A percentile compares a stretch with the other conserved stretches of the same genome.
Evolutionary conservation across 2,888 invertebrate species (phyloP).

Genomic region (Sinopyrophorus schimmeli): DNA sequence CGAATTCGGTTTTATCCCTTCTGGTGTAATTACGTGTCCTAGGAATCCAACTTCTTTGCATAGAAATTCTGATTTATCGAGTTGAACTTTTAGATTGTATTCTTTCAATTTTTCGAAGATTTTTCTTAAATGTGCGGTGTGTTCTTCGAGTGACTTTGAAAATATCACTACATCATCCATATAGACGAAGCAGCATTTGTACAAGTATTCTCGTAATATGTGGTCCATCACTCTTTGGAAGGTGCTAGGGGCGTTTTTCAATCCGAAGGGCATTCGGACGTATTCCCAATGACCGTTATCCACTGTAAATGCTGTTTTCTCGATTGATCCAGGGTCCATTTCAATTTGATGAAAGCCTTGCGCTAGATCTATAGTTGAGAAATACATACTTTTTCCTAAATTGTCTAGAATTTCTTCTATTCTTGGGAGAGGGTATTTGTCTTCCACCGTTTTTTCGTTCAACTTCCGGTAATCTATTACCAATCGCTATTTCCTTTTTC

Average conservation of each 20-base stretch:
- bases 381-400: conserved; percentile 40
- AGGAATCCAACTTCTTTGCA: conserved; percentile 46
- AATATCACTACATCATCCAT: conserved; percentile 46
- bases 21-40: conserved; percentile 46
- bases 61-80: conserved; percentile 41
- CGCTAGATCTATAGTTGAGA: conserved; percentile 38
- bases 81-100: conserved; percentile 38
- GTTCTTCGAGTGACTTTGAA: conserved; percentile 39
- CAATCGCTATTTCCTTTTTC: conserved; percentile 43
- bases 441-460: conserved; percentile 42
- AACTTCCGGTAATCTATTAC: conserved; percentile 42
- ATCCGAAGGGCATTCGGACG: conserved; percentile 40
- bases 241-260: conserved; percentile 38
- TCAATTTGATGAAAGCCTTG: conserved; percentile 40
- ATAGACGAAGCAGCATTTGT: conserved; percentile 38
- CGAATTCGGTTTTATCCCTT: conserved; percentile 47
- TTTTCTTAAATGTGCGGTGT: conserved; percentile 26
- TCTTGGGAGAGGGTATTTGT: conserved; percentile 41
- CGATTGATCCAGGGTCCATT: conserved; percentile 33
- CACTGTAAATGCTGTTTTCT: conserved; percentile 39
- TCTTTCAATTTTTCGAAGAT: conserved; percentile 37
- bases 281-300: conserved; percentile 40
- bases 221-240: conserved; percentile 42
- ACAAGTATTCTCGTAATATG: conserved; percentile 34
- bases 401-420: conserved; percentile 44